These are phyloP conservation scores for Lepidonotus clava DNA, from an alignment of 2,888 invertebrate species.

Conservation along the genomic window DNA sequence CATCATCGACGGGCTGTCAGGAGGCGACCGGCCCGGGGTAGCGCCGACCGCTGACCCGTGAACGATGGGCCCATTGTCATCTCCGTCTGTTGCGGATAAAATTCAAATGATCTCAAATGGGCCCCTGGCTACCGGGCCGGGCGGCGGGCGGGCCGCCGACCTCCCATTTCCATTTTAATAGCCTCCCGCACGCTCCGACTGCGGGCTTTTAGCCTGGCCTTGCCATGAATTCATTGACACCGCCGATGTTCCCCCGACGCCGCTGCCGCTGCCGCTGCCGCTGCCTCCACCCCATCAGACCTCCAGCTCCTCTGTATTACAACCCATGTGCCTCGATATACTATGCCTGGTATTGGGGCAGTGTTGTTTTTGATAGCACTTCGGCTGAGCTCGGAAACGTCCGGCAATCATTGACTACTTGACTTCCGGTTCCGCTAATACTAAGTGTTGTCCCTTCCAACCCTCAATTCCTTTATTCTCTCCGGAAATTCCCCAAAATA, in stretches of 20 bases:
- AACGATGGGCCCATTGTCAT: conserved; percentile 53
- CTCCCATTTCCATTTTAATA: conserved; percentile 52
- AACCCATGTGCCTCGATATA: too few species aligned
- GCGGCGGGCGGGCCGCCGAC: conserved; percentile 2
- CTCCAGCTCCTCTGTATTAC: neutral
- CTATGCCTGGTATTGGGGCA: too few species aligned
- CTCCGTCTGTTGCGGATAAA: conserved; percentile 54
- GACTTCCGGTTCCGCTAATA: too few species aligned
- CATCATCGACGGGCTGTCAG: conserved; percentile 40
- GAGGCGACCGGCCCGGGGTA: neutral
- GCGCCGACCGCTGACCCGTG: conserved; percentile 42
- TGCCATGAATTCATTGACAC: conserved; percentile 53
- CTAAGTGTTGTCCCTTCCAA: too few species aligned
- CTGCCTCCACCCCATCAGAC: neutral
- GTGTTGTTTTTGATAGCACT: too few species aligned
- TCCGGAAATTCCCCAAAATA: too few species aligned
- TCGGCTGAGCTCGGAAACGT: too few species aligned
- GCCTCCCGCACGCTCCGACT: conserved; percentile 24
- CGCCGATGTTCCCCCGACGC: conserved; percentile 15
- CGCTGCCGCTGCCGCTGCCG: neutral
- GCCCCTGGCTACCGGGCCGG: conserved; percentile 32
- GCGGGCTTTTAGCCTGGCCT: neutral
- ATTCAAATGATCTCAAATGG: conserved; percentile 53
- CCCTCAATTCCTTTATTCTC: too few species aligned
- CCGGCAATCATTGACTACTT: too few species aligned